Base-by-base conservation (phyloP, 2,888 invertebrate genomes). In the Conistra vaccinii region DNA sequence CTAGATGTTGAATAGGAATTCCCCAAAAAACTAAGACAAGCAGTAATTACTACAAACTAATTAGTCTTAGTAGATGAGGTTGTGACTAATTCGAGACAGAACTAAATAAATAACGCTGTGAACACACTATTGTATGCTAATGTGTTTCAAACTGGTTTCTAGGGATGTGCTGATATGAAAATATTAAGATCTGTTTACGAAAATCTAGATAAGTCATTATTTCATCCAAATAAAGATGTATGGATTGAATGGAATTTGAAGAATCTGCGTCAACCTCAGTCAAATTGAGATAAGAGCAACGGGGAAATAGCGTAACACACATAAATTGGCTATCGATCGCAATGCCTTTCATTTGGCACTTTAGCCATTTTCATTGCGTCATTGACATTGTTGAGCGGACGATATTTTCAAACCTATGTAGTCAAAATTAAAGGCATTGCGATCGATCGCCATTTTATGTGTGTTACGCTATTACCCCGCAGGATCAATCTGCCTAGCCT, bases 61-160 rank as follows among this genome's bases (percentile, higher is more conserved):
- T 85, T 83, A 68, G 45, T 68, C 53, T 32, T 39, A 70, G 10
- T 72, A n/a, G 26, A 62, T 71, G 26, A 61, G 23, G 53, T 60
- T 76, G 17, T 71, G 51, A 62, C 29, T 74, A 61, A 75, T 75
- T 68, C 26, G 62, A 67, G 35, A 29, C 51, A 60, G 29, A 73
- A 53, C 57, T 68, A 79, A 78, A 86, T 78, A 77, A 83, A 78
- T 81, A 81, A 76, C 61, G 73, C 53, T 83, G 66, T 77, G 71
- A 75, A 69, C 68, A 60, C 60, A 26, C 85, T 61, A 87, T 88
- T 88, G 87, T 88, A 86, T 88, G 87, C 39, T 77, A 88, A 88
- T 88, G 26, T 57, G 48, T 45, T 20, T 1, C 17, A 67, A 29
- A 60, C 73, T 76, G n/a, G 53, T 72, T 42, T 29, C 14, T 82